Evolutionary conservation across 2,797 vertebrate genomes (phyloP).

Genomic region (Loriculus beryllinus): DNA sequence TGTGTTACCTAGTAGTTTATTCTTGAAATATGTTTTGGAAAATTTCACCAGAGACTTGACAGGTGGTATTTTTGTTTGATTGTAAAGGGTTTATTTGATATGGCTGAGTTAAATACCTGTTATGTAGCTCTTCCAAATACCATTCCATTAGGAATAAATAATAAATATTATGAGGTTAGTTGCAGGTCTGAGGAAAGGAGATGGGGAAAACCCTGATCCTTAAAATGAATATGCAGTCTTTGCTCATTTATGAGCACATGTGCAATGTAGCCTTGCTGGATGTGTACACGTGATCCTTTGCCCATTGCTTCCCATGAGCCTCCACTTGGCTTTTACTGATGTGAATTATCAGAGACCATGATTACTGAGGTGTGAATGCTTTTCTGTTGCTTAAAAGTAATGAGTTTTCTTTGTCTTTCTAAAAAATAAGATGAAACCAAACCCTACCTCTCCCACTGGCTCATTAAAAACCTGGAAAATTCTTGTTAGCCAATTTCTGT

Average conservation of each 20-base stretch:
- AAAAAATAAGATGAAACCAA: background rate
- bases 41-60: background rate
- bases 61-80: background rate
- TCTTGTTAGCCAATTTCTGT: background rate
- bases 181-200: background rate
- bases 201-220: background rate
- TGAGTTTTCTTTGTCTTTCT: background rate
- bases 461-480: background rate
- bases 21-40: background rate
- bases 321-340: background rate
- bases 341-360: background rate
- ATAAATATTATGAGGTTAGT: background rate
- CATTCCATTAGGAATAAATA: background rate
- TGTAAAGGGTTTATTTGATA: background rate
- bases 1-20: background rate
- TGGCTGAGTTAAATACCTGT: background rate
- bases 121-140: background rate
- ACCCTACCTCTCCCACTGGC: fast-evolving
- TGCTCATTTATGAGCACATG: fast-evolving
- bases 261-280: background rate
- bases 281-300: background rate
- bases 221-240: background rate
- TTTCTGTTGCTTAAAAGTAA: background rate
- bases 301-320: constrained; percentile 1
- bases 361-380: background rate